Base-by-base conservation (phyloP, 2,888 invertebrate genomes). In the Xanthostigma xanthostigma region DNA sequence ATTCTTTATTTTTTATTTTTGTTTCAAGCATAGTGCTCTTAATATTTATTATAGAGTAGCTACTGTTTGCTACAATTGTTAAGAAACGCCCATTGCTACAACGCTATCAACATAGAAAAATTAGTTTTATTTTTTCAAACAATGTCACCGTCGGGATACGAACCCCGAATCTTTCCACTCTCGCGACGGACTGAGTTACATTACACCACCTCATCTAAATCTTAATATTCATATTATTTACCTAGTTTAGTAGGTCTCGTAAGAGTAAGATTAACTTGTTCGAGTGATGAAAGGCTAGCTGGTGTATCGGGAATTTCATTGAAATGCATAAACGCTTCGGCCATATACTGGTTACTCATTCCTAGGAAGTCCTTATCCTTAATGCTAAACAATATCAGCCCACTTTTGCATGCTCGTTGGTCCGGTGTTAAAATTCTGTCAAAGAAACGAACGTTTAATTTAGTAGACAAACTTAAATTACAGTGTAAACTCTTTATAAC, bases 341-440 rank as follows among this genome's bases (percentile, higher is more conserved):
- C 95, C 55, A 96, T 84, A 69, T 95, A 95, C 61, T 92, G 90
- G 65, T 92, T 93, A 58, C 81, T 80, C 64, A 92, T 79, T 46
- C 90, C 85, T 66, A 95, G 79, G 67, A 94, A 81, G 67, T 97
- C 96, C 66, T 93, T 92, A 69, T 97, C 97, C 72, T 97, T 97
- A 11, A 97, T 77, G 54, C 91, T 86, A 61, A 98, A 88, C 54
- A 88, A 77, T 49, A 97, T 66, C 54, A 93, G 68, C 0, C 81
- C 91, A 56, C 87, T 79, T 37, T 77, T 61, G 8, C 73, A 59
- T 37, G 70, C 69, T 47, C 80, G 79, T 64, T 90, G 89, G 48
- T 84, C 86, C n/a, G 75, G 64, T 4, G 76, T 76, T 39, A 94
- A 66, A 43, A 75, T 72, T 59, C 88, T 88, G 60, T 43, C 65